phyloP scores from a whole-genome alignment of 2,113 vertebrate genomes.

The Phodopus roborovskii region DNA sequence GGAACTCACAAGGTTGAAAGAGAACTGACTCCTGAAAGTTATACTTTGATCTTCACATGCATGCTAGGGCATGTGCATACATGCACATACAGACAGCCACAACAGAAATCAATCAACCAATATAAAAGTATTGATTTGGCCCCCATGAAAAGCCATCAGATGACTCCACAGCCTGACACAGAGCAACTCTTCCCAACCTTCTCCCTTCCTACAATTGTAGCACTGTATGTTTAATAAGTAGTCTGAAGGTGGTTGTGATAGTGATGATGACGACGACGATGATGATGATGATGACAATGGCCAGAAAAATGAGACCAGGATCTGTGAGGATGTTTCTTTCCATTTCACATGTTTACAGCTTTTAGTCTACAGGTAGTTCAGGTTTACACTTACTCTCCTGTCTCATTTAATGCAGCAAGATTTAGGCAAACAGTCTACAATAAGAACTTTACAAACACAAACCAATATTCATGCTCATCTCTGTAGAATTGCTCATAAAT shows the following conservation, averaged over 20 bases:
- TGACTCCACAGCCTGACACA: neutral
- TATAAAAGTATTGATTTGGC: neutral
- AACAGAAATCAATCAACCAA: too few species aligned
- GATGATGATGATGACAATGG: neutral
- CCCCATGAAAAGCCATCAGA: neutral
- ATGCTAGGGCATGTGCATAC: neutral
- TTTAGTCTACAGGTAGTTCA: conserved; percentile 37
- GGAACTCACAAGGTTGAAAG: neutral
- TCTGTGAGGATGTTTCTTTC: neutral
- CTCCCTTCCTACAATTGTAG: neutral
- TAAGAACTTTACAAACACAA: conserved; percentile 59
- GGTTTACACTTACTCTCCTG: conserved; percentile 4
- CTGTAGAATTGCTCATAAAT: neutral
- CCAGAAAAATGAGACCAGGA: neutral
- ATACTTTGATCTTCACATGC: neutral
- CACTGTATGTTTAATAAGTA: neutral
- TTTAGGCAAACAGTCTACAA: neutral
- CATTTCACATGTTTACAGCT: conserved; percentile 42
- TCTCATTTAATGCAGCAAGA: conserved; percentile 32
- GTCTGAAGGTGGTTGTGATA: neutral
- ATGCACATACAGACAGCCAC: neutral
- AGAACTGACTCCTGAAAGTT: neutral
- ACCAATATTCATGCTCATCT: conserved; percentile 23
- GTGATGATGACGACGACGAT: accelerated
- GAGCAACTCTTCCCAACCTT: accelerated